Evolutionary conservation across 2,797 vertebrate species (phyloP).

Genomic region (Atherinosoma microstoma): DNA sequence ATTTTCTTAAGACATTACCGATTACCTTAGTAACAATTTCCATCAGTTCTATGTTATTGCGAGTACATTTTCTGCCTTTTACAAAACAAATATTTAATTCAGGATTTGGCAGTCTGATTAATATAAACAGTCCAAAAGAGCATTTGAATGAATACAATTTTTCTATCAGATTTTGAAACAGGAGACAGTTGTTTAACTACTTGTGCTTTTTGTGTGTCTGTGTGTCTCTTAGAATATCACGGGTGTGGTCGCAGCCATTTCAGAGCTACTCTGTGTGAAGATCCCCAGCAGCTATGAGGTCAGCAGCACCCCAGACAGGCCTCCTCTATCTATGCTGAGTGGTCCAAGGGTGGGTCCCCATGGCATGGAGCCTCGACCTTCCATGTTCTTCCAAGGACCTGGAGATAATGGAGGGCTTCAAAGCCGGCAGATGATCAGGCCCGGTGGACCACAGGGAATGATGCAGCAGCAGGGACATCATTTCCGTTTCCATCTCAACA

Average conservation of each 20-base stretch:
- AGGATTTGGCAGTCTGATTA: neutral
- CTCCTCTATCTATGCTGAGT: constrained; percentile 65
- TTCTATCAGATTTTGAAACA: no score
- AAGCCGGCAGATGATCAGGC: constrained; percentile 76
- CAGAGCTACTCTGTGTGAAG: constrained; percentile 94
- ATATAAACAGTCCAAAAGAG: neutral
- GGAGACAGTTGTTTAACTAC: neutral
- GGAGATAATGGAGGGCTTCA: constrained; percentile 81
- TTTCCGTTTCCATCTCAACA: constrained; percentile 83
- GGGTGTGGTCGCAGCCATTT: constrained; percentile 94
- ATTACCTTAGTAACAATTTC: neutral
- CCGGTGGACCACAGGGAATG: constrained; percentile 82
- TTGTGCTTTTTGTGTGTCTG: neutral
- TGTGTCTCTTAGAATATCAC: constrained; percentile 89
- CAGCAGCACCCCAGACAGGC: constrained; percentile 90
- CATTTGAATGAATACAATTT: neutral
- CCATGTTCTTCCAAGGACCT: constrained; percentile 86
- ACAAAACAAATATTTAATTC: neutral
- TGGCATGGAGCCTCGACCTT: constrained; percentile 85
- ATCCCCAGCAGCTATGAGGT: constrained; percentile 98
- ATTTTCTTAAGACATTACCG: neutral
- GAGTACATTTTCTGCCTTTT: neutral
- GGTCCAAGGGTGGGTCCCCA: constrained; percentile 75
- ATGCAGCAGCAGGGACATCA: constrained; percentile 85
- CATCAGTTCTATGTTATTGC: neutral